A percentile compares a stretch with the other conserved stretches of the same genome.
Evolutionary conservation across 1,140 invertebrate genomes (phyloP).

Genomic region (Diorhabda elongata): DNA sequence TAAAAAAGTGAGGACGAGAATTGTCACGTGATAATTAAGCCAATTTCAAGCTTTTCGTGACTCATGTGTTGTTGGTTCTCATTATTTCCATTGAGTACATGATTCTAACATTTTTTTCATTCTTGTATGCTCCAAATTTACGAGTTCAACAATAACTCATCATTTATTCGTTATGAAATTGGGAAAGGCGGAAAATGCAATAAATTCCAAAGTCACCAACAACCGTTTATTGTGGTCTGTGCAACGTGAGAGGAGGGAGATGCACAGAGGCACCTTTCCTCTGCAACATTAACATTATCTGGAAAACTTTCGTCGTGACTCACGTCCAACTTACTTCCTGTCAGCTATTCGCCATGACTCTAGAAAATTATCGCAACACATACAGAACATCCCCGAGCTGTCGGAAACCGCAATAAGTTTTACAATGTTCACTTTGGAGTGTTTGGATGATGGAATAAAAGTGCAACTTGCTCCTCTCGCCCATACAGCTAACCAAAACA

Average conservation of each 20-base stretch:
- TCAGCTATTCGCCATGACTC: not conserved
- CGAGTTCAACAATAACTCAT: not conserved
- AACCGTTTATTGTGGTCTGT: not conserved
- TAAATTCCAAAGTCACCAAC: constrained; percentile 1
- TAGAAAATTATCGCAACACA: constrained; percentile 15
- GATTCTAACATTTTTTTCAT: too few species aligned
- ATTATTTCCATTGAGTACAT: too few species aligned
- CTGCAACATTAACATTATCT: constrained; percentile 2
- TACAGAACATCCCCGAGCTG: constrained; percentile 7
- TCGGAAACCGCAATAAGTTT: constrained; percentile 13
- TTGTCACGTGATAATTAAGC: too few species aligned
- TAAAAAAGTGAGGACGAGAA: too few species aligned
- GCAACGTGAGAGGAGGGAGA: not conserved
- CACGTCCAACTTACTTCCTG: constrained; percentile 6
- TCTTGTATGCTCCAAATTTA: too few species aligned
- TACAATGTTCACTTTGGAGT: constrained; percentile 1
- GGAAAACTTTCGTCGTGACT: constrained; percentile 3
- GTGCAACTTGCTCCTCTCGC: not conserved
- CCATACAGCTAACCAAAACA: too few species aligned
- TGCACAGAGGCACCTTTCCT: not conserved
- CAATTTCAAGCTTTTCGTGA: too few species aligned
- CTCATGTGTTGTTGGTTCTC: too few species aligned
- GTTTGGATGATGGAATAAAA: not conserved
- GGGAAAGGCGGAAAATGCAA: not conserved
- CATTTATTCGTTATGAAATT: not conserved